These are phyloP conservation scores for Siniperca undulata DNA, from an alignment of 2,797 vertebrate genomes.

Conservation along the genomic window DNA sequence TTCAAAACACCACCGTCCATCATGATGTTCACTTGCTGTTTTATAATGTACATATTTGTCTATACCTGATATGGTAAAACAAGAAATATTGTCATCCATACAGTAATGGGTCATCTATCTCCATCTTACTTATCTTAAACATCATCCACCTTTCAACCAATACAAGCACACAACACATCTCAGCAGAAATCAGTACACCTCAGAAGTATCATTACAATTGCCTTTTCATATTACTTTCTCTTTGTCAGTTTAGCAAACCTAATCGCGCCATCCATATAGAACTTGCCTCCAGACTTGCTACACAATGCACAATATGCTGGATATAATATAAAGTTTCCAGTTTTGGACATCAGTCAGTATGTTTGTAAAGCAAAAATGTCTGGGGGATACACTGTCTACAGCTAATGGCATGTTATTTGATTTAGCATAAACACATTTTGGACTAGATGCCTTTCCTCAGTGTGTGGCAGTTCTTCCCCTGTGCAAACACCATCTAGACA, in stretches of 20 bases:
- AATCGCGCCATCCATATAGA: background rate
- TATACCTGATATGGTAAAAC: constrained; percentile 14
- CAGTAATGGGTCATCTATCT: constrained; percentile 12
- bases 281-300: background rate
- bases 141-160: background rate
- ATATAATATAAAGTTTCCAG: constrained; percentile 25
- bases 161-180: constrained; percentile 4
- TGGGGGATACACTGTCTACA: background rate
- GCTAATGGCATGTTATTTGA: background rate
- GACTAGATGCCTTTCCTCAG: background rate
- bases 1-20: background rate
- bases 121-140: constrained; percentile 15
- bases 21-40: background rate
- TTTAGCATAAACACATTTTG: background rate
- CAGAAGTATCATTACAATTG: constrained; percentile 4
- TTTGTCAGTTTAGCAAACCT: background rate
- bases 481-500: background rate
- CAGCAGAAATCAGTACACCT: constrained; percentile 2
- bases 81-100: constrained; percentile 32
- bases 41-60: background rate
- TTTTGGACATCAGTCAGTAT: background rate
- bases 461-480: background rate
- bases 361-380: constrained; percentile 3
- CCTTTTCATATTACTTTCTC: constrained; percentile 7
- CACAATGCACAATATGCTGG: background rate